Evolutionary conservation across 2,113 vertebrate species (phyloP).

Genomic region (Rhynchomys soricoides): DNA sequence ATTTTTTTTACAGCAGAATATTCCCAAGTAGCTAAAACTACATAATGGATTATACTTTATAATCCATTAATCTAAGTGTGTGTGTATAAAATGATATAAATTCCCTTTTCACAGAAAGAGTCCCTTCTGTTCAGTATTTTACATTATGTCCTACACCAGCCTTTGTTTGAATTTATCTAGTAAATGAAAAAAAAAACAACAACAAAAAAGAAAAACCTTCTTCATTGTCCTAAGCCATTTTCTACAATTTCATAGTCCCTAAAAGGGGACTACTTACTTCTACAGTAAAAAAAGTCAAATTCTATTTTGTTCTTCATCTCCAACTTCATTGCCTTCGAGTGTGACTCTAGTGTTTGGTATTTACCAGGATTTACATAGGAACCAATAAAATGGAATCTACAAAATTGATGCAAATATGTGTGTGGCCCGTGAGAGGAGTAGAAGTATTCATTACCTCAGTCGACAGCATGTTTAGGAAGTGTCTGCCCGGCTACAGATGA

Average conservation of each 20-base stretch:
- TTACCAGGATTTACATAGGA: neutral
- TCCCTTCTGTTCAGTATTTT: neutral
- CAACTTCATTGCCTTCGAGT: neutral
- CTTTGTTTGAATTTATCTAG: conserved; percentile 49
- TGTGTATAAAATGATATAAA: neutral
- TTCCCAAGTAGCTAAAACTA: conserved; percentile 44
- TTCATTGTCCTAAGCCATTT: neutral
- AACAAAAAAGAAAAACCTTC: neutral
- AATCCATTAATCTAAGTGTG: conserved; percentile 29
- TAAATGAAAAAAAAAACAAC: neutral
- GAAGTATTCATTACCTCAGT: neutral
- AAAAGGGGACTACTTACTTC: neutral
- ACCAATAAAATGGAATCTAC: neutral
- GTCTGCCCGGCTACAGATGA: conserved; percentile 16
- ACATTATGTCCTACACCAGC: neutral
- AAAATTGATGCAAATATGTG: conserved; percentile 31
- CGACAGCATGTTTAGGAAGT: conserved; percentile 8
- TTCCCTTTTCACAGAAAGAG: conserved; percentile 12
- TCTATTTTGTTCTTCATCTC: neutral
- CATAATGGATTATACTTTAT: conserved; percentile 39
- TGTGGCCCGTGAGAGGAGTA: neutral
- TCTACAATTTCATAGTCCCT: neutral
- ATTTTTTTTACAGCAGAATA: conserved; percentile 45
- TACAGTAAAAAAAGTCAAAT: conserved; percentile 13
- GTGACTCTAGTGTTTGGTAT: neutral